phyloP scores from a whole-genome alignment of 1,140 invertebrate species.

The Oreohelix idahoensis region DNA sequence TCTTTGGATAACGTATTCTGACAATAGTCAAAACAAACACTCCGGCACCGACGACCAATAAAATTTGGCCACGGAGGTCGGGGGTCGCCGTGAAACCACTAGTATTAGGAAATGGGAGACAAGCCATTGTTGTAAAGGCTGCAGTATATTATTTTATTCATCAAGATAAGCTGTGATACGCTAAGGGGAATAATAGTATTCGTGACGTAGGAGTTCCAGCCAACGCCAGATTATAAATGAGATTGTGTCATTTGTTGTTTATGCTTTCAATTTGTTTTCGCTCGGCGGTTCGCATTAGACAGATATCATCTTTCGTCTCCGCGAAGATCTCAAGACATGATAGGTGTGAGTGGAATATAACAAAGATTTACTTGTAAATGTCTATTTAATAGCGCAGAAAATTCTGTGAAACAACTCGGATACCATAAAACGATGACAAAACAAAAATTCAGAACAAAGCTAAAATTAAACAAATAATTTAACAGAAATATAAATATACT shows the following conservation, averaged over 20 bases:
- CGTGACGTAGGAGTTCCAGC: neutral
- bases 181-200: neutral
- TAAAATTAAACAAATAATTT: no score
- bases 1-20: conserved; percentile 7
- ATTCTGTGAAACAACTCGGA: no score
- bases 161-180: neutral
- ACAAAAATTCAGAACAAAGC: no score
- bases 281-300: neutral
- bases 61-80: neutral
- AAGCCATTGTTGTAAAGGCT: neutral
- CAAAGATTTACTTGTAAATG: neutral
- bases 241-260: conserved; percentile 6
- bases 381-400: neutral
- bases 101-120: no score
- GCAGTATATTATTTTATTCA: conserved; percentile 2
- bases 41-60: neutral
- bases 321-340: neutral
- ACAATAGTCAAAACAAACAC: neutral
- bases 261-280: conserved; percentile 8
- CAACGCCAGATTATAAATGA: neutral
- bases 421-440: no score
- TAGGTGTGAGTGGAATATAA: neutral
- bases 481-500: no score
- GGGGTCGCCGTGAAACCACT: neutral
- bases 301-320: neutral